Base-by-base conservation (phyloP, 92 coral and sea anemone species). In the Chrysogorgia sp. region DNA sequence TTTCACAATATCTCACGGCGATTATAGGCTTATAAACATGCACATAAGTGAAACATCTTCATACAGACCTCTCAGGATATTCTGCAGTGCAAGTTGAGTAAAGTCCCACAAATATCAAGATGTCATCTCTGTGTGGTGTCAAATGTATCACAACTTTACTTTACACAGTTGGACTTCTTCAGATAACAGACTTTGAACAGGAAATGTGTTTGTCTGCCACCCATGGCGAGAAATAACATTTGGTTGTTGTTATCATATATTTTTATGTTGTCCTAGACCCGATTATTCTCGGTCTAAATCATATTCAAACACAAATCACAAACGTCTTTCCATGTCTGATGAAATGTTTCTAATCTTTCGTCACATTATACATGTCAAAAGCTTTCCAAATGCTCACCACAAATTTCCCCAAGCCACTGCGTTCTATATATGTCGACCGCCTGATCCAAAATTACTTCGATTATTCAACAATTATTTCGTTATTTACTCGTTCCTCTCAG, bases 201-300 rank as follows among this genome's bases (percentile, higher is more conserved):
- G 79, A 72, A 53, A 72, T 56, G 34, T 24, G 40, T 52, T 52
- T 28, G 19, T 49, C 76, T 69, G 43, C 79, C 79, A 72, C 79
- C 79, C 79, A 72, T 72, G 15, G 79, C 47, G 79, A 72, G 33
- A 34, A 72, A 72, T 34, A 72, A 72, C 79, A 72, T 72, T 72
- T 72, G 79, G 79, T 72, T 55, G 58, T 31, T 72, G 65, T 72
- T 72, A 72, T n/a, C 58, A 49, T 56, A 28, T 37, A 17, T 45
- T n/a, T 69, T 50, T n/a, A 24, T 71, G 28, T 34, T 71, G 20
- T 49, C 29, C 19, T 23, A 21, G 43, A 34, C 31, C 47, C 66
- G 41, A 25, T 57, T 23, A 15, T 31, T 23, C 63, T 57, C 17
- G 9, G 63, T 15, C 9, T 33, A 53, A 72, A 33, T 21, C 53